phyloP scores from a whole-genome alignment of 2,888 invertebrate species.

The Masnerella sp. region DNA sequence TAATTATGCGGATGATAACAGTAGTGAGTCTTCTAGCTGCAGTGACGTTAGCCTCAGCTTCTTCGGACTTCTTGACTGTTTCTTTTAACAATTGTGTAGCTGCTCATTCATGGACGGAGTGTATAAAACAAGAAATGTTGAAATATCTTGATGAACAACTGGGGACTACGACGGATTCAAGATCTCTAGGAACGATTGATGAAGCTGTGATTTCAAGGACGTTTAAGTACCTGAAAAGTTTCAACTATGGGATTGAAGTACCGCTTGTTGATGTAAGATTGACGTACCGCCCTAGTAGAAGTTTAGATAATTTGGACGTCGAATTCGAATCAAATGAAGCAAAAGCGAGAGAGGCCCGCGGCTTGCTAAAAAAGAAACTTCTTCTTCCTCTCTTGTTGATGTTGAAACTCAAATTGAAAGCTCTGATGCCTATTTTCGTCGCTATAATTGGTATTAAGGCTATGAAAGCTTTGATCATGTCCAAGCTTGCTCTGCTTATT shows the following conservation, averaged over 20 bases:
- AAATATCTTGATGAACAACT: slow-evolving; percentile 86
- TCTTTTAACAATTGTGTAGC: slow-evolving; percentile 84
- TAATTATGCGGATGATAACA: slow-evolving; percentile 65
- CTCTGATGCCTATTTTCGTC: slow-evolving; percentile 89
- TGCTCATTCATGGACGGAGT: slow-evolving; percentile 83
- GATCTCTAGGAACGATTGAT: slow-evolving; percentile 78
- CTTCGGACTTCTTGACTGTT: slow-evolving; percentile 70
- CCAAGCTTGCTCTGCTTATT: slow-evolving; percentile 88
- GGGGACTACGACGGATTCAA: slow-evolving; percentile 76
- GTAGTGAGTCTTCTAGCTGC: slow-evolving; percentile 78
- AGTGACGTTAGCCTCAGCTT: slow-evolving; percentile 81
- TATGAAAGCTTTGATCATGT: slow-evolving; percentile 89
- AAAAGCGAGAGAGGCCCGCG: slow-evolving; percentile 81
- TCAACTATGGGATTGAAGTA: slow-evolving; percentile 85
- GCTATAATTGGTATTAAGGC: slow-evolving; percentile 89
- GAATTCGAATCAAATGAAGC: slow-evolving; percentile 73
- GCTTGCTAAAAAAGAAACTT: slow-evolving; percentile 88
- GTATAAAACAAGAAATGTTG: slow-evolving; percentile 87
- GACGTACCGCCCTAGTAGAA: slow-evolving; percentile 74
- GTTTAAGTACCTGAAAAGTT: slow-evolving; percentile 84
- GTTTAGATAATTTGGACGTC: slow-evolving; percentile 76
- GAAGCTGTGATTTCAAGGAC: slow-evolving; percentile 86
- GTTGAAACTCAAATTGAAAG: slow-evolving; percentile 90
- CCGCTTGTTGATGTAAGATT: slow-evolving; percentile 78
- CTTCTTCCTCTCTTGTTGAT: slow-evolving; percentile 87